Conservation (phyloP, 2,797 vertebrate species). For the Champsocephalus gunnari region DNA sequence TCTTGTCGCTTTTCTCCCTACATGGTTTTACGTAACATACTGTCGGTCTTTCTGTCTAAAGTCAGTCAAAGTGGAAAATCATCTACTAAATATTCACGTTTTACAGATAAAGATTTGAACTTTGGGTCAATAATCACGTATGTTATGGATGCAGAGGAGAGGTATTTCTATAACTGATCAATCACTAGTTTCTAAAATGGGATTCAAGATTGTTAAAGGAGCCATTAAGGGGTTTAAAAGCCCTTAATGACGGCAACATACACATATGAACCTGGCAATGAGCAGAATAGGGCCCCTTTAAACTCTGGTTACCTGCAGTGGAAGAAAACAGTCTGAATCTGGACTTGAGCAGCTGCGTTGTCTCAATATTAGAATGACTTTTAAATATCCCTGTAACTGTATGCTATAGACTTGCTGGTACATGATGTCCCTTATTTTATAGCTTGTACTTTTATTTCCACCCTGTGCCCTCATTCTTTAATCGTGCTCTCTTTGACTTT, state of each 20-base stretch:
- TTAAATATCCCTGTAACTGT: constrained; percentile 31
- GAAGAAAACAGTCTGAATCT: not conserved
- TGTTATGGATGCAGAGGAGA: not conserved
- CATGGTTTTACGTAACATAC: not conserved
- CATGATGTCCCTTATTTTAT: constrained; percentile 32
- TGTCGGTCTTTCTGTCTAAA: not conserved
- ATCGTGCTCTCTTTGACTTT: not conserved
- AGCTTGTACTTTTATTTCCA: constrained; percentile 16
- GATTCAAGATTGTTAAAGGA: too few relatives aligned
- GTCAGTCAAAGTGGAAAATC: not conserved
- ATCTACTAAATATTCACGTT: not conserved
- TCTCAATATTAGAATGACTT: not conserved
- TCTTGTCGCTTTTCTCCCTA: not conserved
- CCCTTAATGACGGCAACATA: too few relatives aligned
- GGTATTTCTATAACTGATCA: not conserved
- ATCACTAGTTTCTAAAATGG: not conserved
- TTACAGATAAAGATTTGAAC: not conserved
- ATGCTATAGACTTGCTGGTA: constrained; percentile 48
- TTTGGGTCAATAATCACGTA: not conserved
- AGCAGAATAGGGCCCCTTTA: too few relatives aligned
- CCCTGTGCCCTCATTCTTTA: constrained; percentile 23
- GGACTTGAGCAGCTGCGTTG: constrained; percentile 20
- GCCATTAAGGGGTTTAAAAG: too few relatives aligned
- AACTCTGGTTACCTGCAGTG: not conserved
- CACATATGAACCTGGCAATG: too few relatives aligned